These are phyloP conservation scores for Epizoanthus stellaris DNA, from an alignment of 92 coral and sea anemone genomes.

Conservation along the genomic window DNA sequence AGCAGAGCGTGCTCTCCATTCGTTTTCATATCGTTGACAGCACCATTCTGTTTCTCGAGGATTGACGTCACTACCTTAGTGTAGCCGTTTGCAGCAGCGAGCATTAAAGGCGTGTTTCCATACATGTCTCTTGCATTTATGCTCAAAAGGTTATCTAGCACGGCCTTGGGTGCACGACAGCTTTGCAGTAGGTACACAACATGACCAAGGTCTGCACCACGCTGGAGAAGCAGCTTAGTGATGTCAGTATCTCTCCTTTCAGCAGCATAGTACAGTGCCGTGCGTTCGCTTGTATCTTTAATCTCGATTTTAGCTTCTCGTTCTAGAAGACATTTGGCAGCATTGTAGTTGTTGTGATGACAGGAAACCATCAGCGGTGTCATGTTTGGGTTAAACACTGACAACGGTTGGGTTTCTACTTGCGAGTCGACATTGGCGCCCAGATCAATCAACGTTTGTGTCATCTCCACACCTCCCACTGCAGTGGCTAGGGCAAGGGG, in stretches of 20 bases:
- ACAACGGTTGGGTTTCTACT: not conserved
- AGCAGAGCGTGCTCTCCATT: too few relatives aligned
- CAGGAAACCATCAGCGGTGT: not conserved
- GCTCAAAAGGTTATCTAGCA: not conserved
- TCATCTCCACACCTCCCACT: not conserved
- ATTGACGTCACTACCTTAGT: too few relatives aligned
- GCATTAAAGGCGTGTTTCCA: not conserved
- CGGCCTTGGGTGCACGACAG: not conserved
- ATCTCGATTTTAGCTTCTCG: not conserved
- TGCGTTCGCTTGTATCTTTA: not conserved
- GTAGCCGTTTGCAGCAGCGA: not conserved
- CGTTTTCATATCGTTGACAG: too few relatives aligned
- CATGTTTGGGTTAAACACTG: not conserved
- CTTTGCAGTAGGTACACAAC: too few relatives aligned
- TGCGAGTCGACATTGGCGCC: not conserved
- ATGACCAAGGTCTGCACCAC: not conserved
- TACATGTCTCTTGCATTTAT: not conserved
- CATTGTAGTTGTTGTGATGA: not conserved
- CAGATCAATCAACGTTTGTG: not conserved
- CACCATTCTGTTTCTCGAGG: too few relatives aligned
- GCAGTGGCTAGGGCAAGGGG: not conserved
- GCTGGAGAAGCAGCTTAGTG: not conserved
- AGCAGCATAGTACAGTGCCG: not conserved
- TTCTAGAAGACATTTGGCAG: not conserved
- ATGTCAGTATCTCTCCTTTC: not conserved